Evolutionary conservation across 1,140 invertebrate genomes (phyloP).

Genomic region (Wiebesia pumilae): DNA sequence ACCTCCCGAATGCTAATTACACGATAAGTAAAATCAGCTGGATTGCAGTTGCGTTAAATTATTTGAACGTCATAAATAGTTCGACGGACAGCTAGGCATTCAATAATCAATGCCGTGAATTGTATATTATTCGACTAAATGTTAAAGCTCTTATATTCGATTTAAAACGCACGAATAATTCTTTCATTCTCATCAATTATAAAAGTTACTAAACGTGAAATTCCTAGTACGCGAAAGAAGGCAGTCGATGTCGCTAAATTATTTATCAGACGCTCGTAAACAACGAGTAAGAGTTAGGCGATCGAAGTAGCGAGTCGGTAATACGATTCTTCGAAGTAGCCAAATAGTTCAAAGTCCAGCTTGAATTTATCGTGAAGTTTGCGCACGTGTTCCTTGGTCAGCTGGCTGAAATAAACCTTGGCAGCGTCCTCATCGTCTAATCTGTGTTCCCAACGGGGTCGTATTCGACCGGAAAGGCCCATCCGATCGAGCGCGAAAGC

Average conservation of each 20-base stretch:
- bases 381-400: constrained; percentile 68
- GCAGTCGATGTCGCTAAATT: not conserved
- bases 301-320: constrained; percentile 59
- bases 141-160: too few relatives aligned
- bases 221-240: too few relatives aligned
- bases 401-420: constrained; percentile 72
- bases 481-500: constrained; percentile 70
- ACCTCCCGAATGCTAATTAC: too few relatives aligned
- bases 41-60: too few relatives aligned
- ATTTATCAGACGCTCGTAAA: not conserved
- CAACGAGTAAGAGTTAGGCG: not conserved
- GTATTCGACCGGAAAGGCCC: constrained; percentile 61
- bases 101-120: too few relatives aligned
- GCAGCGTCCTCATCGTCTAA: constrained; percentile 52
- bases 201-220: too few relatives aligned
- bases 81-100: too few relatives aligned
- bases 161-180: too few relatives aligned
- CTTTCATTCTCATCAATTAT: too few relatives aligned
- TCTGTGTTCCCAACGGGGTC: constrained; percentile 71
- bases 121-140: too few relatives aligned
- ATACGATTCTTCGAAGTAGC: constrained; percentile 72
- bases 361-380: constrained; percentile 75
- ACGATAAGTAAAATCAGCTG: too few relatives aligned
- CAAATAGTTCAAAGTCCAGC: constrained; percentile 77
- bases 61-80: too few relatives aligned